Percentiles rank a stretch among this genome's conserved stretches.
phyloP scores from a whole-genome alignment of 2,113 vertebrate genomes.

The Spea multiplicata region DNA sequence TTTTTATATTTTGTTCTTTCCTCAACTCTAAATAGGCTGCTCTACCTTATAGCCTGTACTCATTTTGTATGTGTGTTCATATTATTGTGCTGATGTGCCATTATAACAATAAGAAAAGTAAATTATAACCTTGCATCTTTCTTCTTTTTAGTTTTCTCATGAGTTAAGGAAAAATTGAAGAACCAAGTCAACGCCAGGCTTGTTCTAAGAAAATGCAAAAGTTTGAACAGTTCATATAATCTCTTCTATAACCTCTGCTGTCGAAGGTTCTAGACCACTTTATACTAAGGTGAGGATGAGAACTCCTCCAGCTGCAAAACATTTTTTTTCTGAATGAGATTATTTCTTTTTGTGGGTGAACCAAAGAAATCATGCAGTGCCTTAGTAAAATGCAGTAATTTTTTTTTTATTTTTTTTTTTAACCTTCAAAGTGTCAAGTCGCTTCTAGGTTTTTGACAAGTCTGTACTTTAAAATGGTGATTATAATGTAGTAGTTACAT shows the following conservation, averaged over 20 bases:
- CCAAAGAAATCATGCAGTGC: conserved; percentile 75
- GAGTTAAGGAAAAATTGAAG: conserved; percentile 66
- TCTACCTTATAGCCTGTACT: no score
- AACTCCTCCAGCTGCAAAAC: no score
- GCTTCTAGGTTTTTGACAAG: no score
- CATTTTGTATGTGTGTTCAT: no score
- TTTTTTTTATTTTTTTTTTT: neutral
- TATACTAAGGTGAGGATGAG: neutral
- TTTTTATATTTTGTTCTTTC: no score
- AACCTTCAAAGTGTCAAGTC: neutral
- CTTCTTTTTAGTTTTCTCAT: conserved; percentile 84
- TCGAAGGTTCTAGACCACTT: neutral
- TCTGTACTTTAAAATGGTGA: no score
- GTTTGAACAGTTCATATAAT: conserved; percentile 66
- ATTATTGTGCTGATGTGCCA: no score
- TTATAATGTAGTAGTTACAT: neutral
- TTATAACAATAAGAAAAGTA: no score
- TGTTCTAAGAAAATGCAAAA: conserved; percentile 51
- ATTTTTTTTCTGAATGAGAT: conserved; percentile 52
- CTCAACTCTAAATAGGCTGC: no score
- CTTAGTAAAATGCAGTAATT: conserved; percentile 58
- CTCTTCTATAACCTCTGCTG: conserved; percentile 55
- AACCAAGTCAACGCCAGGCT: conserved; percentile 49
- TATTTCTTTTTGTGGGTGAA: conserved; percentile 53
- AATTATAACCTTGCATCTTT: neutral